Conservation (phyloP, 2,797 vertebrate genomes). For the Anguilla marmorata region DNA sequence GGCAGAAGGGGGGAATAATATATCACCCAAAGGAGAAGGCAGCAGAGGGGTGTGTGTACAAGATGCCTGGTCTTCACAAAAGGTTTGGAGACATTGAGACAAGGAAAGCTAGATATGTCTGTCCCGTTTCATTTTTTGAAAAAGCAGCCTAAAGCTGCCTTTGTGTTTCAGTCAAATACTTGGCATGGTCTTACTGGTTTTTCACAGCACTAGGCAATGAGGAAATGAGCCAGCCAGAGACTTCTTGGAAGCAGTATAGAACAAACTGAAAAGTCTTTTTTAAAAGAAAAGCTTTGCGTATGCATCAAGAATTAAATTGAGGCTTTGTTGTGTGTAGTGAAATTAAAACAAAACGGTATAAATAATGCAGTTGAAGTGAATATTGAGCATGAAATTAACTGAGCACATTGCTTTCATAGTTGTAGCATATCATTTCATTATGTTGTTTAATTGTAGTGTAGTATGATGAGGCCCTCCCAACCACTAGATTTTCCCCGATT, state of each 20-base stretch:
- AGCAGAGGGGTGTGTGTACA: neutral
- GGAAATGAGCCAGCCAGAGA: neutral
- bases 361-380: constrained; percentile 10
- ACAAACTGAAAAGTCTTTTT: neutral
- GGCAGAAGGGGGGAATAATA: neutral
- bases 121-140: neutral
- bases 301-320: neutral
- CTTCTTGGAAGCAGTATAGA: neutral
- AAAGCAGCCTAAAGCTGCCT: neutral
- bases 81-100: neutral
- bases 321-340: neutral
- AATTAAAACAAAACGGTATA: neutral
- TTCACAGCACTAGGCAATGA: neutral
- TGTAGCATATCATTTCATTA: neutral
- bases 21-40: constrained; percentile 8
- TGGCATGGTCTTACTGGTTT: neutral
- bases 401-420: neutral
- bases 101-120: neutral
- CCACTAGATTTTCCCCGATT: neutral
- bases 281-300: neutral
- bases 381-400: constrained; percentile 2
- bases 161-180: neutral
- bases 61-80: constrained; percentile 16
- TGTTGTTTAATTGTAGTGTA: neutral
- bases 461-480: neutral